Base-by-base conservation (phyloP, 2,797 vertebrate species). In the Anas bernieri region DNA sequence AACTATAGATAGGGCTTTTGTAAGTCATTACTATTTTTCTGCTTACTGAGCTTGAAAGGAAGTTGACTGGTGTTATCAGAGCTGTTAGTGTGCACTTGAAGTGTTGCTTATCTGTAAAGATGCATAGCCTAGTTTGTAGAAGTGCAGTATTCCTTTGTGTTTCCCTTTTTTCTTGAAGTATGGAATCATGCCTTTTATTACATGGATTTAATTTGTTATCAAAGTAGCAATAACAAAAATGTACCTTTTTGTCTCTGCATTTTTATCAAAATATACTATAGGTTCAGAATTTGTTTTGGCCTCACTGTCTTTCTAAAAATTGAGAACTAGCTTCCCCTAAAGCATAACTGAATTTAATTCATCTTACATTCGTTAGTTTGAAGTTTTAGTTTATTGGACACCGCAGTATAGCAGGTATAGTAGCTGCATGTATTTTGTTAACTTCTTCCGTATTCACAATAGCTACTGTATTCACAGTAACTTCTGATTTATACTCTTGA, bases 1-100 rank as follows among this genome's bases (percentile, higher is more conserved):
- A 63, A 41, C 13, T 0, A 23, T 46, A 63, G 23, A 43, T 88
- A 52, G 20, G 14, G 28, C 11, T 78, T 69, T 63, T 54, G 2
- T 11, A 91, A 89, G 18, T 77, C n/a, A 43, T 20, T 55, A 46
- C 21, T 82, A 26, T 54, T 74, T 59, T 85, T 78, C 59, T 63
- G 9, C 15, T 2, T 31, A 12, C 22, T 67, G 31, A 33, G 23
- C 46, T 67, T 50, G 41, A 81, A 91, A 85, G 41, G 45, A 78
- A 59, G 52, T 52, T 11, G 10, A 52, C 18, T 50, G 31, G 66
- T 54, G 16, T 33, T 54, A 54, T 74, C 16, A 46, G 3, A 39
- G 43, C 20, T 7, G 73, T 81, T 43, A 82, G 73, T 59, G 61
- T 83, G 91, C 95, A 92, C 96, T 96, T 97, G 78, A 96, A 96